Evolutionary conservation across 2,113 vertebrate genomes (phyloP).

Genomic region (Syngnathus typhle): DNA sequence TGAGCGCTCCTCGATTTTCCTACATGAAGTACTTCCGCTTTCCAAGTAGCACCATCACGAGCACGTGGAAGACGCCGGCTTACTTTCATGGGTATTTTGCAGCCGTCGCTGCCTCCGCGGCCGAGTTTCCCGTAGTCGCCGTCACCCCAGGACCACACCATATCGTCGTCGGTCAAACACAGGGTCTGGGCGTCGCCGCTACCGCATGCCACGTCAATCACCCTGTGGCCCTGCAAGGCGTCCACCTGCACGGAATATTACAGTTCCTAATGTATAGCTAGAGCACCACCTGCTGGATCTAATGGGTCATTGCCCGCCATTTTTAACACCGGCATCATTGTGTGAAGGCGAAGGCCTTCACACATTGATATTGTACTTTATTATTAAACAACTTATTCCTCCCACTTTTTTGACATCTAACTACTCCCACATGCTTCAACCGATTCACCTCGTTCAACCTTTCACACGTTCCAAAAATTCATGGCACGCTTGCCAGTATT

Average conservation of each 20-base stretch:
- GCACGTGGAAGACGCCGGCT: not conserved
- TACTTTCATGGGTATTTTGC: slow-evolving; percentile 99
- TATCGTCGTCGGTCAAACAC: slow-evolving; percentile 94
- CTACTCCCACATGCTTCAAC: no score
- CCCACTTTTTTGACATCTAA: no score
- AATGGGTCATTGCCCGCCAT: not conserved
- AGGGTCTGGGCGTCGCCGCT: slow-evolving; percentile 95
- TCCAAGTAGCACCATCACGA: not conserved
- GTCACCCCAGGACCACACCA: slow-evolving; percentile 98
- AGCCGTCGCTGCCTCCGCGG: slow-evolving; percentile 93
- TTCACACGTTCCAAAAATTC: no score
- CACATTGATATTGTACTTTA: no score
- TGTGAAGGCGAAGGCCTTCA: no score
- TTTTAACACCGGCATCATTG: no score
- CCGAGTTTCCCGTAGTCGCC: slow-evolving; percentile 97
- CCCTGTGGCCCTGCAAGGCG: slow-evolving; percentile 90
- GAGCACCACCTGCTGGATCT: not conserved
- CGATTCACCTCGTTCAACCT: no score
- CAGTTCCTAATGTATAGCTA: no score
- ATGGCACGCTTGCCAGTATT: no score
- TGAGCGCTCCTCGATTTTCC: not conserved
- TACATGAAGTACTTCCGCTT: not conserved
- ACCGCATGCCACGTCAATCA: slow-evolving; percentile 94
- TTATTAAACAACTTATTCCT: no score
- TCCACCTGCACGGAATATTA: slow-evolving; percentile 79